Evolutionary conservation across 2,113 vertebrate species (phyloP), one percentile per base, ranked within the genome.

Genomic region (Lagopus leucura): DNA sequence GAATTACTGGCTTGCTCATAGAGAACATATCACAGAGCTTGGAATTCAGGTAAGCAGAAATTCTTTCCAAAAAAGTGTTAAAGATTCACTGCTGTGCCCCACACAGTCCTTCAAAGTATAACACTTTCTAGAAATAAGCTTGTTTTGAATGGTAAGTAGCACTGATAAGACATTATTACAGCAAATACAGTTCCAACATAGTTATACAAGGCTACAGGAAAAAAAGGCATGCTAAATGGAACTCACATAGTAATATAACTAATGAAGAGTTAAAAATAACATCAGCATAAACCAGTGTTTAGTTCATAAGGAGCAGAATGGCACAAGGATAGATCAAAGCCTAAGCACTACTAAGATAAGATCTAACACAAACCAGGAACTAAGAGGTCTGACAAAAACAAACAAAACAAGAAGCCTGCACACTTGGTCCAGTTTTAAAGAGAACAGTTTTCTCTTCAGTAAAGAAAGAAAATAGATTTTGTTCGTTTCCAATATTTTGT

Each of bases 311-410:
- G 18, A 89, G 10, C 8, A 92, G 32, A 91, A 85, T 2, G 1
- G 58, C 72, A 82, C 40, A 69, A 9, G 25, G 76, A 14, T 24
- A 73, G 40, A 94, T 86, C 88, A 96, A 88, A 95, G 85, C 42
- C 64, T 80, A 15, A 61, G 48, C 15, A 45, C 40, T 36, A 36
- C 16, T 24, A 48, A 71, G 92, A 60, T 88, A 93, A 93, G 52
- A 93, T 73, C 84, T 76, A 86, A 89, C 27, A 84, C 55, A 66
- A 95, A 80, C 48, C 36, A 69, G 82, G 48, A 76, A 63, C 14
- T 40, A 82, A 88, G n/a, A 82, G 14, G 34, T 45, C 64, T 79
- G 52, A 61, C 27, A 48, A 47, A 76, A 83, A 36, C 42, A 4
- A 0, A 0, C 11, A 18, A 55, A 85, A 55, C 18, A 24, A 66